phyloP scores from a whole-genome alignment of 2,113 vertebrate genomes.

The Copsychus sechellarum region DNA sequence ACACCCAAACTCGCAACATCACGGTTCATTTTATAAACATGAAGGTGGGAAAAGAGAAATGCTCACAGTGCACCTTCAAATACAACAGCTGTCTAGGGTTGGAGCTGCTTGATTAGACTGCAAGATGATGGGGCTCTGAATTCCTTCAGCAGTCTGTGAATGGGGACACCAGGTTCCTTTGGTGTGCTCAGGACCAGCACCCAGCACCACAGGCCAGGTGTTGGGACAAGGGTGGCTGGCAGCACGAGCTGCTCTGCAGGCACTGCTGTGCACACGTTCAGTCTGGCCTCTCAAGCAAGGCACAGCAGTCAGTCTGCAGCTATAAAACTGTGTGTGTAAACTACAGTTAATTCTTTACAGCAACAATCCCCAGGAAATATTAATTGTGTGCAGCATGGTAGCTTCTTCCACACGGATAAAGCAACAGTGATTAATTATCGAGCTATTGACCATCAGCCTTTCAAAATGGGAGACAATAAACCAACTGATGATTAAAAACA shows the following conservation, averaged over 20 bases:
- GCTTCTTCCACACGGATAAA: constrained; percentile 10
- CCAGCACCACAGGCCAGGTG: rapidly evolving
- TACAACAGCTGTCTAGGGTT: neutral
- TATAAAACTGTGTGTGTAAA: neutral
- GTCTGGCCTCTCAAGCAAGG: neutral
- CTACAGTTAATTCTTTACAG: constrained; percentile 20
- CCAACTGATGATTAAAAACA: constrained; percentile 55
- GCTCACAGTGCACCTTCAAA: neutral
- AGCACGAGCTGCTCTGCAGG: rapidly evolving
- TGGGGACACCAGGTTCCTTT: rapidly evolving
- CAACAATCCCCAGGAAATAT: constrained; percentile 43
- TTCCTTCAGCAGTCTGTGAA: neutral
- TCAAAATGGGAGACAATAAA: constrained; percentile 34
- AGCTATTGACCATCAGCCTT: constrained; percentile 34
- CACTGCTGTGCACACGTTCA: neutral
- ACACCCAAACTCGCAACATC: neutral
- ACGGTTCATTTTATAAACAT: neutral
- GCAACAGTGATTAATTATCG: constrained; percentile 47
- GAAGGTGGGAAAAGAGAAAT: neutral
- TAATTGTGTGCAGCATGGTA: constrained; percentile 31
- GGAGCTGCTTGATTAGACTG: neutral
- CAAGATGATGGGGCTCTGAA: neutral
- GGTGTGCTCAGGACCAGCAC: neutral
- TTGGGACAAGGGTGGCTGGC: neutral
- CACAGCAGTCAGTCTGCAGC: neutral